Base-by-base conservation (phyloP, 2,797 vertebrate genomes). In the Sparidentex hasta region DNA sequence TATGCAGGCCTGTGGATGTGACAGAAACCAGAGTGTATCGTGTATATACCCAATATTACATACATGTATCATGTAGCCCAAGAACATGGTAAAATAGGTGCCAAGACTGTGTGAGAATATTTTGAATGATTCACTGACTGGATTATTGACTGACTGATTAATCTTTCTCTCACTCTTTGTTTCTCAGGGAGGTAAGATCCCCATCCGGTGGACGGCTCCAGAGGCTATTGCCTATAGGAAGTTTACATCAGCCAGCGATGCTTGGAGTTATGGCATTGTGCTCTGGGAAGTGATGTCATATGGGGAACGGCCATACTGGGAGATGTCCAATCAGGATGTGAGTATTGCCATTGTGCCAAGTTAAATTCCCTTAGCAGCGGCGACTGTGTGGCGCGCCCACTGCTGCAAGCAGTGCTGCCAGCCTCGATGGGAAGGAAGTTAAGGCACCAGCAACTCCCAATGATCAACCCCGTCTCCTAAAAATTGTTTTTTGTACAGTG, bases 221-320 rank as follows among this genome's bases (percentile, higher is more conserved):
- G 98, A 99, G 93, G 98, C 98, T 25, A 99, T 99, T 1, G 97
- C 98, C 7, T 99, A 99, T 86, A 97, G 98, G 82, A 99, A 99
- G 92, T 99, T 99, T 91, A 99, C 98, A 2, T 99, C 98, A 58
- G 97, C 98, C 80, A 99, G 98, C 9, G 98, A 99, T 0, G 98
- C 97, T 0, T 99, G 98, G 98, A 99, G 98, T 92, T 99, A 99
- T 0, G 98, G 98, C 73, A 99, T 99, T 73, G 98, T 99, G 56
- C 96, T 99, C 64, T 99, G 98, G 98, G 98, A 99, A 89, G 98
- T 99, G 91, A 97, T 99, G 97, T 99, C 98, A 20, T 99, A 99
- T 1, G 98, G 98, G 81, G 98, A 99, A 84, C 96, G 98, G 80
- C 98, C 98, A 61, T 99, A 99, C 92, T 99, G 98, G 98, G 98